phyloP scores from a whole-genome alignment of 1,140 invertebrate species.

The Panagrolaimus sp. region DNA sequence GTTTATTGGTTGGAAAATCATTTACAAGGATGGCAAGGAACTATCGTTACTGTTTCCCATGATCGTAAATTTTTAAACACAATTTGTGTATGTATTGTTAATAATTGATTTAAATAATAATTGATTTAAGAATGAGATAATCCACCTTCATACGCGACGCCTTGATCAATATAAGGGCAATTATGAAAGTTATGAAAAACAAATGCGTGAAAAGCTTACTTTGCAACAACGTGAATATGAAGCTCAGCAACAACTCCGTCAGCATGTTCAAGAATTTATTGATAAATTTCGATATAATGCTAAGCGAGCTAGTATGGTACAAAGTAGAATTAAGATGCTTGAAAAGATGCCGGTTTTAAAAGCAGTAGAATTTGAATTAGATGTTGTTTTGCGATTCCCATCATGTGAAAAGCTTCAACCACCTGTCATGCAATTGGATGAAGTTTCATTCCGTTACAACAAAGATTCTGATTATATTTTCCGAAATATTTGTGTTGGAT shows the following conservation, averaged over 20 bases:
- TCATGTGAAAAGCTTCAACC: conserved; percentile 83
- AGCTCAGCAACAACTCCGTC: conserved; percentile 85
- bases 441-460: conserved; percentile 81
- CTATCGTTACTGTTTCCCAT: conserved; percentile 93
- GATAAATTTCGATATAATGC: conserved; percentile 98
- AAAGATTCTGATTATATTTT: conserved; percentile 67
- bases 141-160: conserved; percentile 80
- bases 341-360: conserved; percentile 92
- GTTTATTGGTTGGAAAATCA: conserved; percentile 94
- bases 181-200: conserved; percentile 73
- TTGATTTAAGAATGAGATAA: conserved; percentile 95
- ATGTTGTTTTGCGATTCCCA: conserved; percentile 84
- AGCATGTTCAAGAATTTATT: conserved; percentile 79
- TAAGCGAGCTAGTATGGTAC: conserved; percentile 91
- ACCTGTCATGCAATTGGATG: conserved; percentile 87
- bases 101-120: too few relatives aligned
- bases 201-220: conserved; percentile 84
- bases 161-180: conserved; percentile 89
- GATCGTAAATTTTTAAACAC: conserved; percentile 92
- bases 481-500: conserved; percentile 77
- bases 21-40: conserved; percentile 66
- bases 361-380: conserved; percentile 84
- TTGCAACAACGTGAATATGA: conserved; percentile 95
- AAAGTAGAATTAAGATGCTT: conserved; percentile 96
- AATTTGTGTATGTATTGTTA: too few relatives aligned